Evolutionary conservation across 2,797 vertebrate species (phyloP), one percentile per base, ranked within the genome.

Genomic region (Prunella strophiata): DNA sequence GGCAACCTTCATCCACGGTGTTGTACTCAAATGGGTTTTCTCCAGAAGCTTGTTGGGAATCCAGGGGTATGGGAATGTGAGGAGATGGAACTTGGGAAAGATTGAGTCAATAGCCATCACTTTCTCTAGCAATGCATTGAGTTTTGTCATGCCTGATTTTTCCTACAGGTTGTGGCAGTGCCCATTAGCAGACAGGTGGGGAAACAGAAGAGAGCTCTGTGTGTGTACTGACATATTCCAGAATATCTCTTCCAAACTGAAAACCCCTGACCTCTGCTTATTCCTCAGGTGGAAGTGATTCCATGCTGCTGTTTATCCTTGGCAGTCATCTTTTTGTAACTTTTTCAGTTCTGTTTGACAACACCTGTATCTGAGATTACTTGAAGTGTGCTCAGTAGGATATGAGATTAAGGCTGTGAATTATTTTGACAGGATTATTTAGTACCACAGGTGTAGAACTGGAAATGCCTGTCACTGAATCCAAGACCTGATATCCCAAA

Each of bases 1-100:
- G 80, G 10, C 17, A 13, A 0, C 22, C 11, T 62, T 86, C 1
- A 0, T 84, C 19, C 15, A 63, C 0, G 0, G 4, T 55, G 45
- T 47, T 57, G 51, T 9, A 58, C 2, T 23, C 36, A 21, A 34
- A 18, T 32, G 19, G 16, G 11, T 34, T 78, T 72, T 48, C 19
- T 21, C 18, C 40, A 54, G 26, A 21, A 54, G 16, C 30, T 51
- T 43, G 2, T 48, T 79, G 30, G 48, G n/a, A 21, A 61, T n/a
- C 48, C 1, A 0, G 10, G 12, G 10, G 4, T 55, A 2, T 82
- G 50, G 59, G 40, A 59, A 36, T 30, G 20, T n/a, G 57, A 47
- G 11, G 42, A 16, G 22, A n/a, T 65, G n/a, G 50, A 48, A 36
- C 9, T 20, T 55, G 9, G 26, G 50, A 75, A 58, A 59, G 40